Evolutionary conservation across 2,888 invertebrate species (phyloP).

Genomic region (Drosophila meridionalis): DNA sequence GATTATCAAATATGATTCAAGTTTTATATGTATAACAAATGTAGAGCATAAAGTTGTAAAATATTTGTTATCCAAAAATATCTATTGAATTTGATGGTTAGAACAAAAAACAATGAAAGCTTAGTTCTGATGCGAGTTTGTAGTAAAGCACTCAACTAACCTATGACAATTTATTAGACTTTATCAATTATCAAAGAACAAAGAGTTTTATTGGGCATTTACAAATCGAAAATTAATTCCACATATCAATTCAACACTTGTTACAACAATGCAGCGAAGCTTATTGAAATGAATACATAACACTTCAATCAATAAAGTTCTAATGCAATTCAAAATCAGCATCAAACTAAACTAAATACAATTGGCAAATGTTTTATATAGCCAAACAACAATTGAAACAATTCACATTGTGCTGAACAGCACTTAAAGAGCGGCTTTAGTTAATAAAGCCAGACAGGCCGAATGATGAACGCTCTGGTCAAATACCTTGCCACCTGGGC

Average conservation of each 20-base stretch:
- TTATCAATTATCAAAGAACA: background rate
- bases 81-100: background rate
- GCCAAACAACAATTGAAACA: constrained; percentile 3
- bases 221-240: background rate
- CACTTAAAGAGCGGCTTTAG: constrained; percentile 24
- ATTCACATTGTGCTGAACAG: constrained; percentile 28
- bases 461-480: constrained; percentile 8
- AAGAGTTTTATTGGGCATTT: background rate
- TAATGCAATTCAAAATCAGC: background rate
- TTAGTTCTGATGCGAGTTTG: background rate
- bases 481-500: background rate
- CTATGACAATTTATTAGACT: background rate
- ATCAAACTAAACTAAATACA: constrained; percentile 3
- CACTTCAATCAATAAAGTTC: background rate
- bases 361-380: constrained; percentile 14
- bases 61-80: background rate
- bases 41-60: background rate
- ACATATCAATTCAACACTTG: background rate
- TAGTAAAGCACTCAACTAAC: background rate
- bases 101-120: background rate
- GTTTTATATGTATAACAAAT: background rate
- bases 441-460: constrained; percentile 28
- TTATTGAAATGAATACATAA: background rate
- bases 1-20: background rate
- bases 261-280: background rate